phyloP scores from a whole-genome alignment of 2,113 vertebrate genomes.

The Piprites chloris region DNA sequence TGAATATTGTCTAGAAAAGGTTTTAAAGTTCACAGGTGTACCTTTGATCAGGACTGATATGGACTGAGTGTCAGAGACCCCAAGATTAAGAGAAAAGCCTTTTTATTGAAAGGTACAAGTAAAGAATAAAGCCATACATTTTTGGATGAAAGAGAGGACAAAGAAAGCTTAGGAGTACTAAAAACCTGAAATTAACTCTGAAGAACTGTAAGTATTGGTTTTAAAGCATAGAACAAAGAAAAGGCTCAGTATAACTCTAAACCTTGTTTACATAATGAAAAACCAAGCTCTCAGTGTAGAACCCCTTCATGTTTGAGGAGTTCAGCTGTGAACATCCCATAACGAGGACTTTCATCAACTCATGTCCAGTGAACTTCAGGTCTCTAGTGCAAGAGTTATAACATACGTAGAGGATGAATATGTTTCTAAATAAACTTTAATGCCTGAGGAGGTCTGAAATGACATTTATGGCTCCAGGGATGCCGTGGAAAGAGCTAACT shows the following conservation, averaged over 20 bases:
- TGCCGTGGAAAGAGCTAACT: neutral
- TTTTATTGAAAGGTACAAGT: neutral
- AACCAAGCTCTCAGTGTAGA: neutral
- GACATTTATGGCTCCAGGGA: neutral
- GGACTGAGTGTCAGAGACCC: neutral
- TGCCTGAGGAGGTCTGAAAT: neutral
- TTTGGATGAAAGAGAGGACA: neutral
- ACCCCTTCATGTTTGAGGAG: neutral
- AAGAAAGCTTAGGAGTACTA: neutral
- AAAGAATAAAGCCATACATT: neutral
- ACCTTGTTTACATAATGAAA: neutral
- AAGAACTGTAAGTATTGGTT: neutral
- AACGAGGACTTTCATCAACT: neutral
- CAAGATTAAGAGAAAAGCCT: neutral
- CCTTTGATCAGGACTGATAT: neutral
- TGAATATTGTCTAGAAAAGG: neutral
- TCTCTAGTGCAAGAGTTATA: neutral
- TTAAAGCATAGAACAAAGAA: constrained; percentile 9
- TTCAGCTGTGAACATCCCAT: neutral
- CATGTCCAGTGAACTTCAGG: neutral
- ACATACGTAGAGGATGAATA: neutral
- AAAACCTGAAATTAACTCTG: neutral
- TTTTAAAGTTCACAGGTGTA: neutral
- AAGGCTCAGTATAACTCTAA: neutral
- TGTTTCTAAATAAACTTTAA: neutral